Evolutionary conservation across 2,888 invertebrate genomes (phyloP).

Genomic region (Hydrotaea cyrtoneurina): DNA sequence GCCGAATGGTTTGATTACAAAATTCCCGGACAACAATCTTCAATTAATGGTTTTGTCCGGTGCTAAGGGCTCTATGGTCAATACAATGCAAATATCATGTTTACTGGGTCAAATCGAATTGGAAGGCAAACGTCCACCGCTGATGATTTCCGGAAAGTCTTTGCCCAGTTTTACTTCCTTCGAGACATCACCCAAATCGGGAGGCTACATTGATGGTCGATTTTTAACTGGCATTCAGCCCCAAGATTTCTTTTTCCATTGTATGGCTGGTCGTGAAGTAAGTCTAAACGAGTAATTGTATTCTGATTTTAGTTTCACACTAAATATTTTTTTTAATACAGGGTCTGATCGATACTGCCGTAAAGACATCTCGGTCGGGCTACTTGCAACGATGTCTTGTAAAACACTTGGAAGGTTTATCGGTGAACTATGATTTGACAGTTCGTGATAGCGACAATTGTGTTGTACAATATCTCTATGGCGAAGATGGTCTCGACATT

Average conservation of each 20-base stretch:
- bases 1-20: constrained; percentile 90
- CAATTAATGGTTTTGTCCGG: constrained; percentile 99
- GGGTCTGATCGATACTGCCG: constrained; percentile 99
- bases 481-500: constrained; percentile 96
- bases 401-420: constrained; percentile 98
- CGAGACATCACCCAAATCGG: constrained; percentile 94
- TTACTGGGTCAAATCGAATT: constrained; percentile 98
- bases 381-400: constrained; percentile 98
- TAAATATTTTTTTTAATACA: too few species aligned
- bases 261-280: constrained; percentile 99
- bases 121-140: constrained; percentile 97
- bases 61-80: constrained; percentile 99
- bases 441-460: constrained; percentile 97
- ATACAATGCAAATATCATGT: constrained; percentile 99
- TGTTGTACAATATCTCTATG: constrained; percentile 95
- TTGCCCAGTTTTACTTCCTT: constrained; percentile 95
- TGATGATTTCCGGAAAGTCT: constrained; percentile 92
- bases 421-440: constrained; percentile 95
- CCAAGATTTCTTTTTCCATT: constrained; percentile 99
- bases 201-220: constrained; percentile 97
- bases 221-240: constrained; percentile 99
- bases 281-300: constrained; percentile 62
- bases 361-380: constrained; percentile 99
- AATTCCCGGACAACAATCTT: constrained; percentile 97
- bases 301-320: neutral